Evolutionary conservation across 2,113 vertebrate species (phyloP).

Genomic region (Procapra przewalskii): DNA sequence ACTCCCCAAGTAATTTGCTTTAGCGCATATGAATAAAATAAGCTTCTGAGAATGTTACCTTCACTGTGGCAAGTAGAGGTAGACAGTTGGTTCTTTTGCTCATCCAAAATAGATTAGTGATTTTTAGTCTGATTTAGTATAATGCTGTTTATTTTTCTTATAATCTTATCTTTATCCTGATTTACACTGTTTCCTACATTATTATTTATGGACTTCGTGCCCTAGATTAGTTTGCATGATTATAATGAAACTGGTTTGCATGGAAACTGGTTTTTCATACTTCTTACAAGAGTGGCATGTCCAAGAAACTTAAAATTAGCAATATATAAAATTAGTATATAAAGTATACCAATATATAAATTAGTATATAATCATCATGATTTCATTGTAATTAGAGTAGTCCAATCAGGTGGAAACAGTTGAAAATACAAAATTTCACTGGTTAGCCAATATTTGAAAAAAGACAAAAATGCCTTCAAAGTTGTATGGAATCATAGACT

Average conservation of each 20-base stretch:
- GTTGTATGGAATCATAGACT: background rate
- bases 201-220: background rate
- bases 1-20: background rate
- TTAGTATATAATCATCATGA: background rate
- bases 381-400: background rate
- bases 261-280: background rate
- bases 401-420: background rate
- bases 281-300: background rate
- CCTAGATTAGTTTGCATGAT: background rate
- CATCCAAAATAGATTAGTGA: background rate
- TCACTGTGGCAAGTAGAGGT: background rate
- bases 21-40: background rate
- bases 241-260: background rate
- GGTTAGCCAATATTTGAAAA: background rate
- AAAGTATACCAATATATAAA: background rate
- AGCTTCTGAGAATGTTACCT: background rate
- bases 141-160: background rate
- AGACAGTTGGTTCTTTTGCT: background rate
- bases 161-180: background rate
- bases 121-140: background rate
- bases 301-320: background rate
- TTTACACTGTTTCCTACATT: background rate
- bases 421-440: background rate
- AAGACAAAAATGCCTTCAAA: background rate
- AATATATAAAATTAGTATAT: background rate